Conservation (phyloP, 2,888 invertebrate genomes). For the Drosophila pseudotakahashii region DNA sequence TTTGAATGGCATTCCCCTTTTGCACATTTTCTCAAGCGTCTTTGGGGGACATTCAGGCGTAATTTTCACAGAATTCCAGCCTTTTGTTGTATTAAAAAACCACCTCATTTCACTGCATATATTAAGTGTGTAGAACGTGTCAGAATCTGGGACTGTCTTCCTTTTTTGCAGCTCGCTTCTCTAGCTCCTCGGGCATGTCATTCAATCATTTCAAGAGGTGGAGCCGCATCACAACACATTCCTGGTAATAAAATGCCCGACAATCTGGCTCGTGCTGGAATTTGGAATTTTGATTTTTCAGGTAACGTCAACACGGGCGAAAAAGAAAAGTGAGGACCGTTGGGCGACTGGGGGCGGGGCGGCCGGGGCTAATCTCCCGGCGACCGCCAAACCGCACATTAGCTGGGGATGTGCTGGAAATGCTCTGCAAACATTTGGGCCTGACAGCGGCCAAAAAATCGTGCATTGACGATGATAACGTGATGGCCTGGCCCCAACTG, state of each 20-base stretch:
- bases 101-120: constrained; percentile 54
- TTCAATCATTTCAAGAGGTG: constrained; percentile 74
- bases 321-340: constrained; percentile 8
- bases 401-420: constrained; percentile 39
- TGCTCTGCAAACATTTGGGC: constrained; percentile 59
- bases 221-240: constrained; percentile 69
- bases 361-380: constrained; percentile 65
- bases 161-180: not conserved
- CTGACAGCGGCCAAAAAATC: constrained; percentile 52
- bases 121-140: constrained; percentile 55
- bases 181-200: constrained; percentile 61
- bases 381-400: constrained; percentile 74
- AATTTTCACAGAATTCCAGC: constrained; percentile 12
- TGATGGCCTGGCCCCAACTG: constrained; percentile 30
- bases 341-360: not conserved
- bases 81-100: constrained; percentile 27
- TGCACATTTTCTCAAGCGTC: constrained; percentile 7
- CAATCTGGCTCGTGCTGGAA: constrained; percentile 70
- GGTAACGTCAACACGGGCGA: constrained; percentile 43
- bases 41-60: constrained; percentile 1
- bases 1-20: constrained; percentile 68
- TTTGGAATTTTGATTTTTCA: constrained; percentile 73
- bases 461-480: constrained; percentile 77
- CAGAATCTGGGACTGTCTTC: constrained; percentile 11
- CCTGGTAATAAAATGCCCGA: constrained; percentile 75